Evolutionary conservation across 53 echinoderm and acorn worm species (phyloP), one percentile per base, ranked within the genome.

Genomic region (Astropecten irregularis): DNA sequence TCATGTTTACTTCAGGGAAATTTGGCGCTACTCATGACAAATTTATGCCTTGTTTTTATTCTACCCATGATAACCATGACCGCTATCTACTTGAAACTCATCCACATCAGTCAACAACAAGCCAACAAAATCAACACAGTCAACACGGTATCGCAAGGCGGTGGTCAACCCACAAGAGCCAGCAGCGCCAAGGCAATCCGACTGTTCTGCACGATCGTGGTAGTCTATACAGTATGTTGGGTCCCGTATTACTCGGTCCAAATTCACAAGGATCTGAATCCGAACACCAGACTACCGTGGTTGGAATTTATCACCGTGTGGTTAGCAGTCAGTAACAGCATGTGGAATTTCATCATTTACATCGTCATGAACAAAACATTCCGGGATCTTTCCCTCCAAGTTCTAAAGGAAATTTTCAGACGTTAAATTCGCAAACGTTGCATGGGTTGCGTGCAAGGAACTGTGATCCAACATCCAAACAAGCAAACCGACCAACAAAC

Each of bases 131-230:
- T n/a, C n/a, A n/a, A n/a, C n/a, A n/a, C n/a, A n/a, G n/a, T 49
- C 6, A 11, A 18, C 37, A 31, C 53, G 0, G 7, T 2, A 4
- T 34, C 33, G 13, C 34, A 2, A 46, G 26, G 92, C 92, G 52
- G 92, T 89, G 3, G 95, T 89, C 8, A 74, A 83, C 40, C 84
- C 92, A n/a, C n/a, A n/a, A n/a, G n/a, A n/a, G n/a, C n/a, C n/a
- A n/a, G n/a, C n/a, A n/a, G n/a, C n/a, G n/a, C n/a, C n/a, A n/a
- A n/a, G n/a, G n/a, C n/a, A n/a, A n/a, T n/a, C n/a, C n/a, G n/a
- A n/a, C n/a, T n/a, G 87, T 63, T 95, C 40, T 88, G 86, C 42
- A 81, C 84, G 18, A 89, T 95, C 30, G 95, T 92, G 21, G 36
- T 89, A 16, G 53, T 86, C 11, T 95, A 92, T 67, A 92, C 91